phyloP scores from a whole-genome alignment of 2,797 vertebrate species.

The Eleutherodactylus coqui region DNA sequence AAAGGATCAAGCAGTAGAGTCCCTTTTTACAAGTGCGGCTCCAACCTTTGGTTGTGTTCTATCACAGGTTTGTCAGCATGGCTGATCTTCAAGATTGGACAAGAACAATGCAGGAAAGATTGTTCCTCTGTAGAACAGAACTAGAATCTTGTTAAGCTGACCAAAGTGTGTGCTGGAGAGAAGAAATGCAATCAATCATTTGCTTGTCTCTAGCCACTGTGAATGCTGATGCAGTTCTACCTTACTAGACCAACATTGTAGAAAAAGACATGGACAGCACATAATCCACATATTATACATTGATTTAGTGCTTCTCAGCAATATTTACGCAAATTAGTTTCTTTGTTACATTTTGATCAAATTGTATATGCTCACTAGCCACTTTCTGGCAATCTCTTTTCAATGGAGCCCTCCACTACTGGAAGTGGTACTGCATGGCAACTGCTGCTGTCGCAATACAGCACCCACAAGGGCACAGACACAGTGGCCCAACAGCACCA shows the following conservation, averaged over 20 bases:
- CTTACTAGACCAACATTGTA: too few species aligned
- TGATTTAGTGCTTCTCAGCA: too few species aligned
- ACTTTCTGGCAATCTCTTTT: too few species aligned
- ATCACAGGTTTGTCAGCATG: conserved; percentile 20
- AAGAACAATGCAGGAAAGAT: conserved; percentile 59
- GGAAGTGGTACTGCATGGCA: too few species aligned
- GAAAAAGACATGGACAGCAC: too few species aligned
- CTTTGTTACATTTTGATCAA: too few species aligned
- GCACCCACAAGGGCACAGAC: too few species aligned
- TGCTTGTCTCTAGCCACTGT: conserved; percentile 55
- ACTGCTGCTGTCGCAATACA: too few species aligned
- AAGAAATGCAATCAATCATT: conserved; percentile 58
- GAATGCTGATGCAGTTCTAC: conserved; percentile 53
- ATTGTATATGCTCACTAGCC: too few species aligned
- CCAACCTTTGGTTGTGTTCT: conserved; percentile 27
- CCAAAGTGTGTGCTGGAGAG: conserved; percentile 65
- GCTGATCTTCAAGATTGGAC: conserved; percentile 64
- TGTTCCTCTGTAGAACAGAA: conserved; percentile 59
- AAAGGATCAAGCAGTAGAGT: neutral
- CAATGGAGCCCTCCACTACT: too few species aligned
- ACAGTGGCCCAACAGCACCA: too few species aligned
- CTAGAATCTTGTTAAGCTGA: conserved; percentile 65
- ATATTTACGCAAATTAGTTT: too few species aligned
- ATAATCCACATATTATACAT: neutral
- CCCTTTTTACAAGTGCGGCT: neutral